Base-by-base conservation (phyloP, 2,797 vertebrate species). In the Pangasius macronema region DNA sequence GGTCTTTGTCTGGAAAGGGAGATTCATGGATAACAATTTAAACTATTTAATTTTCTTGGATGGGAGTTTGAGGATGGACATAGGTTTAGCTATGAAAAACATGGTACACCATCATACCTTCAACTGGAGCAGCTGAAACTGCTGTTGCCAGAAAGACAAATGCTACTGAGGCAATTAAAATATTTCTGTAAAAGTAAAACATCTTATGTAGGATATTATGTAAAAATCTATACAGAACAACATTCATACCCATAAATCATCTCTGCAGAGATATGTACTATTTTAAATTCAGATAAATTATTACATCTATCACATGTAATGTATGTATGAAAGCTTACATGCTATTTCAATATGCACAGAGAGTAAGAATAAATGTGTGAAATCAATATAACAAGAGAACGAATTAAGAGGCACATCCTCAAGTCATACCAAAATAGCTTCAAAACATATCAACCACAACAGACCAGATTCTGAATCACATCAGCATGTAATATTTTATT, bases 1-100 rank as follows among this genome's bases (percentile, higher is more conserved):
- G 92, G 89, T 96, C 95, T 59, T 89, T 95, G 87, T 96, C 96
- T 96, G 93, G 33, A 92, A 85, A 75, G n/a, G 85, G 55, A 87
- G 33, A 73, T 27, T 80, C 10, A 68, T n/a, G 30, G 42, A 68
- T 33, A 51, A 20, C 80, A 49, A 3, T 30, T 82, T 49, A 6
- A 51, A 5, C 10, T 1, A 24, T 27, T 61, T 6, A 11, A 53
- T 53, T 33, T 83, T 33, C 5, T 51, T 82, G 16, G 27, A 65
- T 65, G 6, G 14, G 9, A 49, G 2, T n/a, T 67, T 49, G 42
- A 20, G 20, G 24, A n/a, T 39, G 18, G 16, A 55, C 30, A 36
- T 53, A 33, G 11, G 1, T n/a, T 18, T 82, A 20, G 59, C 9
- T 82, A 0, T 51, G n/a, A 65, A 59, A 36, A 63, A 42, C 5